A percentile compares a stretch with the other conserved stretches of the same genome.
These are phyloP conservation scores for Sarcophaga caerulescens DNA, from an alignment of 2,888 invertebrate genomes.

Conservation along the genomic window DNA sequence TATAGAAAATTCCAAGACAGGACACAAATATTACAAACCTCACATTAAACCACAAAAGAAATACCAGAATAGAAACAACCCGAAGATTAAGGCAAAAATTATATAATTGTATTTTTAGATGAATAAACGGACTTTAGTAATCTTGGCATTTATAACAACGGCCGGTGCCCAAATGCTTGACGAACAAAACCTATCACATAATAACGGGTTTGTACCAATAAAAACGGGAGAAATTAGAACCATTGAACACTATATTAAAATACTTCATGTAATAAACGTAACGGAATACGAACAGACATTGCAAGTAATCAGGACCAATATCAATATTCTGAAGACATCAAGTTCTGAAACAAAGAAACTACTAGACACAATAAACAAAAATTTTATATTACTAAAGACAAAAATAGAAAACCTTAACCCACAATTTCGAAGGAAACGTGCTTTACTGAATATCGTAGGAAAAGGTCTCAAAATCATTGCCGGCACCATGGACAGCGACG, in stretches of 20 bases:
- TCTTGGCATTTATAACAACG: too few relatives aligned
- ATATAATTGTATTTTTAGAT: too few relatives aligned
- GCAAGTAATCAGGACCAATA: background rate
- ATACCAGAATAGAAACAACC: constrained; percentile 60
- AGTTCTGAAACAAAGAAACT: constrained; percentile 38
- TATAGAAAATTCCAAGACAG: constrained; percentile 42
- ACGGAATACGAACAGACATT: background rate
- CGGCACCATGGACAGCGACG: constrained; percentile 66
- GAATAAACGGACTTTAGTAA: too few relatives aligned
- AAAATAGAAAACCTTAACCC: constrained; percentile 36
- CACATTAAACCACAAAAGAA: constrained; percentile 64
- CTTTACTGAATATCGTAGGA: constrained; percentile 54
- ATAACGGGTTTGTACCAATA: background rate
- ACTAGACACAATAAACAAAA: constrained; percentile 48
- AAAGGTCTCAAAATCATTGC: constrained; percentile 63
- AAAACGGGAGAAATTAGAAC: background rate
- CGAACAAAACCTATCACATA: background rate
- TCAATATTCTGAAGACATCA: too few relatives aligned
- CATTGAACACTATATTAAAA: background rate
- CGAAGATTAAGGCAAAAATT: constrained; percentile 38
- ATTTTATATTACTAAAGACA: constrained; percentile 20
- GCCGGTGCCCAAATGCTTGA: background rate
- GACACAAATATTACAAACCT: constrained; percentile 65
- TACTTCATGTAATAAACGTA: background rate
- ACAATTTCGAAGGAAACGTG: constrained; percentile 54